Evolutionary conservation across 2,113 vertebrate genomes (phyloP).

Genomic region (Crocuta crocuta): DNA sequence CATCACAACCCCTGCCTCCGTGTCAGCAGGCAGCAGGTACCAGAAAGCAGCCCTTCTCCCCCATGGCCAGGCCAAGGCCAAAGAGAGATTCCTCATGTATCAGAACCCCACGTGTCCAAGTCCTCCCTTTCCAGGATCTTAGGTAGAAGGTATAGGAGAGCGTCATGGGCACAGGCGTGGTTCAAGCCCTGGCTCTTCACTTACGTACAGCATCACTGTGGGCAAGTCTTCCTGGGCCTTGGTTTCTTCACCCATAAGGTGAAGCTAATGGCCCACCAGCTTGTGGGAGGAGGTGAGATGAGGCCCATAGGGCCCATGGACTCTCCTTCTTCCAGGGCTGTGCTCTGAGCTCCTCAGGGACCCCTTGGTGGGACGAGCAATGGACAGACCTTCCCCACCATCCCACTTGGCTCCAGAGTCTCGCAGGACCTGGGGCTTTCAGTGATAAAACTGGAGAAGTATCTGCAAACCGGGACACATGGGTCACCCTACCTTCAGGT

Average conservation of each 20-base stretch:
- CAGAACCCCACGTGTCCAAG: not conserved
- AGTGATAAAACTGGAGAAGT: not conserved
- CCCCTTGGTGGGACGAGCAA: not conserved
- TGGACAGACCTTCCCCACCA: not conserved
- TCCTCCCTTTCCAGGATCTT: not conserved
- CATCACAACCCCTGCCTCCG: not conserved
- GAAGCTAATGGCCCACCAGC: not conserved
- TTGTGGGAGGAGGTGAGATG: not conserved
- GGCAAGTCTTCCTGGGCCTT: not conserved
- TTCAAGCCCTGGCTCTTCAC: not conserved
- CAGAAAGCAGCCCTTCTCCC: not conserved
- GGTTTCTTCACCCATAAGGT: not conserved
- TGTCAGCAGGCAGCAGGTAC: not conserved
- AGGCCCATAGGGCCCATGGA: fast-evolving
- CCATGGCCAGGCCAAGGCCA: not conserved
- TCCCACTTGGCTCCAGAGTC: not conserved
- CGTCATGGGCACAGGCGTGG: fast-evolving
- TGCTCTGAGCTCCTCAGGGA: not conserved
- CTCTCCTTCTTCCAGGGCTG: not conserved
- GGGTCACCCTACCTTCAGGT: not conserved
- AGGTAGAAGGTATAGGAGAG: not conserved
- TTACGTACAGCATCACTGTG: fast-evolving
- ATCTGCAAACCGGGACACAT: not conserved
- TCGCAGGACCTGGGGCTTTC: not conserved
- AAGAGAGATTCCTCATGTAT: not conserved